phyloP scores from a whole-genome alignment of 2,113 vertebrate genomes.

The Apus apus region DNA sequence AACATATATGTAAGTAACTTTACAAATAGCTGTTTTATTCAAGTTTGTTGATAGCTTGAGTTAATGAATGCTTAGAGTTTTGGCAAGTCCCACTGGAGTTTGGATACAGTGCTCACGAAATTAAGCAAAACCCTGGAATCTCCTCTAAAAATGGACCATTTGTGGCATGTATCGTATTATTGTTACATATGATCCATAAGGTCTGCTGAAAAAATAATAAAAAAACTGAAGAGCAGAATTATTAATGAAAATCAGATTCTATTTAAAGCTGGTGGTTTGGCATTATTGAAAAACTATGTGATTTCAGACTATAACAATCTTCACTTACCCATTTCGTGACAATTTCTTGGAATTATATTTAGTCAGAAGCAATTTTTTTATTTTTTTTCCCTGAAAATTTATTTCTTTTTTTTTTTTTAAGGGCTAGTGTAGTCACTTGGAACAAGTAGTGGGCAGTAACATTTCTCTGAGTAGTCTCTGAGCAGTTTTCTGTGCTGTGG shows the following conservation, averaged over 20 bases:
- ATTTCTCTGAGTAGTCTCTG: not conserved
- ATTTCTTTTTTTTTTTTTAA: not conserved
- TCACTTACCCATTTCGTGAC: constrained; percentile 27
- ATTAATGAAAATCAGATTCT: constrained; percentile 55
- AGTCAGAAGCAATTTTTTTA: constrained; percentile 44
- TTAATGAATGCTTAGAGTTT: constrained; percentile 71
- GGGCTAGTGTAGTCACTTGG: not conserved
- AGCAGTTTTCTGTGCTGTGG: not conserved
- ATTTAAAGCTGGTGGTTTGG: constrained; percentile 58
- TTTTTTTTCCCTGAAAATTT: not conserved
- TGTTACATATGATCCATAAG: constrained; percentile 1
- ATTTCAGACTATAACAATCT: constrained; percentile 38
- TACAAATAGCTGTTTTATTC: constrained; percentile 55
- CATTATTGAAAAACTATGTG: constrained; percentile 41
- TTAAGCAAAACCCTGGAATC: constrained; percentile 17
- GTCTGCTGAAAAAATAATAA: constrained; percentile 21
- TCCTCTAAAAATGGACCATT: constrained; percentile 40
- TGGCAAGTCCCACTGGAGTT: constrained; percentile 56
- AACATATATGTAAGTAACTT: not conserved
- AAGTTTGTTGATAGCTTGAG: constrained; percentile 67
- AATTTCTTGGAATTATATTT: constrained; percentile 53
- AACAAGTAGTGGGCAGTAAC: not conserved
- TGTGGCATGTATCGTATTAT: constrained; percentile 15
- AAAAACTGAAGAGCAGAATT: constrained; percentile 20
- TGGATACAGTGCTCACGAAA: constrained; percentile 63